Conservation (phyloP, 2,888 invertebrate species). For the Brachyptera putata region DNA sequence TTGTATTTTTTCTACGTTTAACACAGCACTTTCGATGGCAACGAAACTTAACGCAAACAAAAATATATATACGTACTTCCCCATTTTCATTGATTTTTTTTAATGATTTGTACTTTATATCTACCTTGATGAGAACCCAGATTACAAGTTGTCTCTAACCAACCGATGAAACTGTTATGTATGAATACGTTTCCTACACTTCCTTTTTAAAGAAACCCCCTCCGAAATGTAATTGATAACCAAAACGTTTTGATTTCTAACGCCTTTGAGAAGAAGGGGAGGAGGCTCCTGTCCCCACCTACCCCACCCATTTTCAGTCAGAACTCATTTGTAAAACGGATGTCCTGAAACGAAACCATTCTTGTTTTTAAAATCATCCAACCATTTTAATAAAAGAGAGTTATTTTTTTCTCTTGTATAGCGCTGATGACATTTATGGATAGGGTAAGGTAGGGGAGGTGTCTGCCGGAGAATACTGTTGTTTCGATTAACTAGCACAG, state of each 20-base stretch:
- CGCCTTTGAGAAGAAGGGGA: not conserved
- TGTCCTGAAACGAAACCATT: not conserved
- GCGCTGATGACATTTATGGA: not conserved
- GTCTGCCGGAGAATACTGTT: no score
- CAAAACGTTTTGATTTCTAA: not conserved
- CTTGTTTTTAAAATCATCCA: slow-evolving; percentile 6
- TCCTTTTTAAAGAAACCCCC: slow-evolving; percentile 3
- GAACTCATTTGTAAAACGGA: not conserved
- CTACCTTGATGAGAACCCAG: not conserved
- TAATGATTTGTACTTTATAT: not conserved
- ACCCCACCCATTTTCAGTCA: not conserved
- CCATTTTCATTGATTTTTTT: no score
- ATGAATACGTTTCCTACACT: not conserved
- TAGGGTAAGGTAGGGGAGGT: no score
- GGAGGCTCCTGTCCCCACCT: not conserved
- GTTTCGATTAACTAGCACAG: slow-evolving; percentile 4
- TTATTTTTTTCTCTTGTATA: slow-evolving; percentile 1
- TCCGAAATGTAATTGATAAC: not conserved
- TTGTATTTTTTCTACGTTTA: not conserved
- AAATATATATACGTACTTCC: slow-evolving; percentile 5
- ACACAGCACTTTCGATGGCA: not conserved
- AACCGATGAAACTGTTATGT: not conserved
- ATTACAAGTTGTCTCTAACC: not conserved
- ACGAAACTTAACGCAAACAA: not conserved
- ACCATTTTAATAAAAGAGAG: slow-evolving; percentile 1